Evolutionary conservation across 2,888 invertebrate genomes (phyloP).

Genomic region (Cantharis rufa): DNA sequence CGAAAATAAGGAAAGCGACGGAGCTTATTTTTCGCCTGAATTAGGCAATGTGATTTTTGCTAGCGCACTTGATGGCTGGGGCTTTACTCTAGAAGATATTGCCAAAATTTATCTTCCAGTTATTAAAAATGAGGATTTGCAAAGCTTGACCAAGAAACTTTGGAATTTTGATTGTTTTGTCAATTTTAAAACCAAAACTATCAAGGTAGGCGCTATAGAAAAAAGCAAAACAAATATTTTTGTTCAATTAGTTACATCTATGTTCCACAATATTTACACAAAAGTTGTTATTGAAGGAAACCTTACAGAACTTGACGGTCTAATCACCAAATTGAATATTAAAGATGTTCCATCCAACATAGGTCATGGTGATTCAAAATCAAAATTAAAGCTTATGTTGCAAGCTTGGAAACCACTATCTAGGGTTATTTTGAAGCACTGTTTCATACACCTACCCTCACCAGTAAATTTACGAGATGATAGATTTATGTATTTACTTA

Average conservation of each 20-base stretch:
- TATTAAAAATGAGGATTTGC: conserved; percentile 64
- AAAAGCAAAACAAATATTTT: conserved; percentile 93
- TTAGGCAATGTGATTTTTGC: conserved; percentile 96
- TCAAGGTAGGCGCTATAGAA: conserved; percentile 86
- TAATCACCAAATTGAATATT: conserved; percentile 78
- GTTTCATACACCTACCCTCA: conserved; percentile 79
- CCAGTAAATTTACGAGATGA: conserved; percentile 76
- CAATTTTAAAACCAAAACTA: conserved; percentile 80
- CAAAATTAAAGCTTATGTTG: conserved; percentile 80
- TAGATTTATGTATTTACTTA: conserved; percentile 82
- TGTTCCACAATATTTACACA: conserved; percentile 89
- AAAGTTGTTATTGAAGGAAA: conserved; percentile 77
- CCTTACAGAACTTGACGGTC: conserved; percentile 69
- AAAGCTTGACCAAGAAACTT: conserved; percentile 75
- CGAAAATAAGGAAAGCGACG: conserved; percentile 66
- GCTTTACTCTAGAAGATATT: conserved; percentile 62
- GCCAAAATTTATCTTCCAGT: conserved; percentile 49
- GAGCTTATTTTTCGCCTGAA: conserved; percentile 92
- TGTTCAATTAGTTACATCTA: conserved; percentile 88
- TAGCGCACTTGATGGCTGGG: conserved; percentile 96
- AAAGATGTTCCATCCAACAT: conserved; percentile 56
- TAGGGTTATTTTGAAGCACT: conserved; percentile 78
- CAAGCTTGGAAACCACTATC: conserved; percentile 91
- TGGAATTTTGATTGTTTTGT: conserved; percentile 93
- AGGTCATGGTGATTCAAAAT: conserved; percentile 71